These are phyloP conservation scores for Choristoneura rosaceana DNA, from an alignment of 2,888 invertebrate species.

Conservation along the genomic window DNA sequence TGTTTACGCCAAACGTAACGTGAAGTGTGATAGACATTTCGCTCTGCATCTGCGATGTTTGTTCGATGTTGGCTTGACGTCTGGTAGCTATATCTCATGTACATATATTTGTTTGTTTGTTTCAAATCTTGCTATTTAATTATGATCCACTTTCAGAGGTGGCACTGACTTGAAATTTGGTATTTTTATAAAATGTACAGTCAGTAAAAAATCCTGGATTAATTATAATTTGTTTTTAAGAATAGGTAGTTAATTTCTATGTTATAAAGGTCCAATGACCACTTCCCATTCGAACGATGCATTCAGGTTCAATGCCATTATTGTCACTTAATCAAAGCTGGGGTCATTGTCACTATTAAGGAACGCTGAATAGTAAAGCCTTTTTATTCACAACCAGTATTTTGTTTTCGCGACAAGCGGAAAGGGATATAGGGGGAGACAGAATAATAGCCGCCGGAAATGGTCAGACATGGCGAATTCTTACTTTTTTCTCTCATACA, in stretches of 20 bases:
- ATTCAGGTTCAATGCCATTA: no score
- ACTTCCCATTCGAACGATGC: background rate
- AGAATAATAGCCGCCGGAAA: slow-evolving; percentile 85
- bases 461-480: slow-evolving; percentile 84
- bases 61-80: slow-evolving; percentile 5
- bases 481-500: slow-evolving; percentile 76
- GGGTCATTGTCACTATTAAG: slow-evolving; percentile 54
- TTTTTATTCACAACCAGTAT: slow-evolving; percentile 72
- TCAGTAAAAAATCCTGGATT: no score
- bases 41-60: slow-evolving; percentile 1
- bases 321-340: slow-evolving; percentile 45
- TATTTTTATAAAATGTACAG: no score
- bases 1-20: background rate
- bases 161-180: no score
- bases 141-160: no score
- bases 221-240: no score
- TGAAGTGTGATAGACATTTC: slow-evolving; percentile 5
- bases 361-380: slow-evolving; percentile 50
- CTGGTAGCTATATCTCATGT: background rate
- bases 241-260: no score
- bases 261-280: background rate
- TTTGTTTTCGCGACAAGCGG: slow-evolving; percentile 84
- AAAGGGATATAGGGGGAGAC: slow-evolving; percentile 85
- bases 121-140: no score
- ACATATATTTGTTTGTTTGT: no score